These are phyloP conservation scores for Biston stratarius DNA, from an alignment of 2,888 invertebrate species.

Conservation along the genomic window DNA sequence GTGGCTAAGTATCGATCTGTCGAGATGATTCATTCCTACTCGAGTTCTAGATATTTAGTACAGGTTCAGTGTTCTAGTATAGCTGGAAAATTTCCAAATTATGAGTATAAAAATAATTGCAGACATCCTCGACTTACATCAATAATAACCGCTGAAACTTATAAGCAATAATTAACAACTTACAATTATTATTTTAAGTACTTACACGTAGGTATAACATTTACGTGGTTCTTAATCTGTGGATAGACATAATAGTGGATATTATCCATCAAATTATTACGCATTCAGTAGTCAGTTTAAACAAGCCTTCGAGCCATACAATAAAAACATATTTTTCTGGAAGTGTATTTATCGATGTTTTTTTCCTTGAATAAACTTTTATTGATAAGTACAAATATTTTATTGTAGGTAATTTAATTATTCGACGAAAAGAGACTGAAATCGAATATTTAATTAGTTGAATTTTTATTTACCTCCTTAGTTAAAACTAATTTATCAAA, in stretches of 20 bases:
- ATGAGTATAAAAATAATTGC: neutral
- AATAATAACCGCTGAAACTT: neutral
- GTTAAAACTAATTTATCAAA: neutral
- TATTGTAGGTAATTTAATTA: no score
- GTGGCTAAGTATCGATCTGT: neutral
- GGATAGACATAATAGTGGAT: no score
- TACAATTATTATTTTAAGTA: neutral
- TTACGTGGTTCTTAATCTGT: no score
- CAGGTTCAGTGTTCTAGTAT: constrained; percentile 5
- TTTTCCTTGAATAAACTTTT: no score
- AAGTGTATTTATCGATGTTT: no score
- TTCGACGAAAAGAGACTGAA: neutral
- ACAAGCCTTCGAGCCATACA: no score
- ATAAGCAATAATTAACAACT: neutral
- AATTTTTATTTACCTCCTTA: no score
- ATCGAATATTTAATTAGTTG: neutral
- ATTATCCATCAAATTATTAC: no score
- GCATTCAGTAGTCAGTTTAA: no score
- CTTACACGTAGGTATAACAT: no score
- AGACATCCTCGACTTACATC: constrained; percentile 23
- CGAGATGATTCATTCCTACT: constrained; percentile 3
- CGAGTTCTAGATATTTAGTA: constrained; percentile 3
- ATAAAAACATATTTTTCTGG: no score
- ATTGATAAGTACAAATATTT: no score
- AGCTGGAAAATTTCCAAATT: constrained; percentile 12